A percentile compares a stretch with the other conserved stretches of the same genome.
These are phyloP conservation scores for Cichlasoma orientale DNA, from an alignment of 2,797 vertebrate genomes.

Conservation along the genomic window DNA sequence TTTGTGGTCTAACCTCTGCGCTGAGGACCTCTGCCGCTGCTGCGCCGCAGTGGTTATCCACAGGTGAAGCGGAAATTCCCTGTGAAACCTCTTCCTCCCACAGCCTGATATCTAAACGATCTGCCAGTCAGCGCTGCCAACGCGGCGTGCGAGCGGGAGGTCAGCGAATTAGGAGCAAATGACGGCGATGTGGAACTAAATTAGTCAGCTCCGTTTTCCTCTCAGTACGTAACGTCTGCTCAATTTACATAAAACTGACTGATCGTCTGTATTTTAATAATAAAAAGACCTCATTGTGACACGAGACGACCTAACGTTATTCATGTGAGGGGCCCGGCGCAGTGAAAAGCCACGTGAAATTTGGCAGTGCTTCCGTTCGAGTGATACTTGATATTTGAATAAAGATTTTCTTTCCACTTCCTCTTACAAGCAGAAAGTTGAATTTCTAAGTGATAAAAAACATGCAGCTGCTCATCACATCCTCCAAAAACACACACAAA, in stretches of 20 bases:
- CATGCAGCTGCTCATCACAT: not conserved
- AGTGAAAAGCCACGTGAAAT: not conserved
- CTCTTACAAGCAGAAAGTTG: not conserved
- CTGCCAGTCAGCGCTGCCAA: not conserved
- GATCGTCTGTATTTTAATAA: not conserved
- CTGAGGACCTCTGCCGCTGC: not conserved
- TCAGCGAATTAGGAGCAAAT: conserved; percentile 19
- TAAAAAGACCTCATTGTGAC: not conserved
- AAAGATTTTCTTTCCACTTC: not conserved
- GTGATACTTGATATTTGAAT: not conserved
- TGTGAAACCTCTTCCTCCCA: not conserved
- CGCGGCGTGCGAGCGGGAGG: conserved; percentile 21
- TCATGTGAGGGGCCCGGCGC: not conserved
- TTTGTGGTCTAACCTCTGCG: not conserved
- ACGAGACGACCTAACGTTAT: conserved; percentile 27
- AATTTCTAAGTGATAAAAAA: not conserved
- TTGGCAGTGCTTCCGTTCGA: not conserved
- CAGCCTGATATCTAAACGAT: conserved; percentile 29
- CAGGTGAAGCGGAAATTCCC: conserved; percentile 6
- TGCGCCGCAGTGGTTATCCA: not conserved
- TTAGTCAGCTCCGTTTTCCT: not conserved
- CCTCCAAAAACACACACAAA: not conserved
- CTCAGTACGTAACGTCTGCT: not conserved
- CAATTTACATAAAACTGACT: not conserved
- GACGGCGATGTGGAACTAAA: conserved; percentile 12